Base-by-base conservation (phyloP, 2,113 vertebrate species). In the Silurus asotus region DNA sequence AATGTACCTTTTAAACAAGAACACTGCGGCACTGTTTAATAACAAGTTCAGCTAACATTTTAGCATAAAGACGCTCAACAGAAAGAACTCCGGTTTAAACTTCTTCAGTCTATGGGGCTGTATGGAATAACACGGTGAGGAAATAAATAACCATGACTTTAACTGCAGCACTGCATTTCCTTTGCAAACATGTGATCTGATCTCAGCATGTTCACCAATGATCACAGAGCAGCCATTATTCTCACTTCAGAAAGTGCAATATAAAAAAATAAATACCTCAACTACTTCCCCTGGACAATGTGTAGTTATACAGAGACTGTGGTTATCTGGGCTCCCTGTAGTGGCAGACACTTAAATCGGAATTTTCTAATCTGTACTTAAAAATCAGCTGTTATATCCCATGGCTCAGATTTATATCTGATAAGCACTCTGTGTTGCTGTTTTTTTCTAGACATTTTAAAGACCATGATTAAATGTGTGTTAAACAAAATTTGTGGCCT, bases 121-220 rank as follows among this genome's bases (percentile, higher is more conserved):
- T 5, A 17, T 70, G 61, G 53, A 67, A 11, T 19, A 65, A 67
- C 62, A 83, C 62, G 15, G 4, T 2, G 9, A 28, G n/a, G 61
- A 77, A 77, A 79, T 37, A 28, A 82, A 82, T 37, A 82, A 53
- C 23, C 25, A 53, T 8, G 64, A 20, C 64, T 72, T 86, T 79
- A 84, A 81, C 4, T 37, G 61, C 51, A 81, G 76, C 59, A 76
- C 76, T 48, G 81, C 75, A 77, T 62, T 75, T 28, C 62, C 78
- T 37, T 82, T 28, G 65, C 64, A 82, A 82, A 87, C 62, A 72
- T 70, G 37, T 37, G 82, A 89, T 89, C 61, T 87, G 85, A 87
- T 84, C 88, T 72, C 86, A 70, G 83, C 86, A 77, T 75, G 83
- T 58, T 82, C 82, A 70, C 67, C 81, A 70, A 48, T 83, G 74